Conservation (phyloP, 1,140 invertebrate species). For the Phymorhynchus buccinoides region DNA sequence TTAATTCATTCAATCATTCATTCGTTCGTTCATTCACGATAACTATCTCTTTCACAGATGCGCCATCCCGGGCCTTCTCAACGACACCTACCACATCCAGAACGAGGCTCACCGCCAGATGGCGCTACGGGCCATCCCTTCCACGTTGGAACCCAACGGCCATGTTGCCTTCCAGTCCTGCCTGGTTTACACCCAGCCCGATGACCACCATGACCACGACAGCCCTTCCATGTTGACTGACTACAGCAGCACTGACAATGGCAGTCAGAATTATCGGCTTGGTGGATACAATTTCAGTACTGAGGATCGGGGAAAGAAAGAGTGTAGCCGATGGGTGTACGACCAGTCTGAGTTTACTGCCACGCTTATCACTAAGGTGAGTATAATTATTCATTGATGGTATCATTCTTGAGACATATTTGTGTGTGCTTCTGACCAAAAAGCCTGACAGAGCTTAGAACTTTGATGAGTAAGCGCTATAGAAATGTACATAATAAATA, state of each 20-base stretch:
- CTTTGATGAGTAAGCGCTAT: too few species aligned
- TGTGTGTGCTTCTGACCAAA: too few species aligned
- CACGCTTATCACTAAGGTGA: conserved; percentile 51
- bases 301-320: background rate
- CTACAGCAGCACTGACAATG: background rate
- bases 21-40: background rate
- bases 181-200: conserved; percentile 24
- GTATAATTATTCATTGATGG: background rate
- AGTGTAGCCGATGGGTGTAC: conserved; percentile 54
- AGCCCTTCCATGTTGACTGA: too few species aligned
- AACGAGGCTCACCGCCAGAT: conserved; percentile 11
- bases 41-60: conserved; percentile 43
- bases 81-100: conserved; percentile 40
- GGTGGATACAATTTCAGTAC: background rate
- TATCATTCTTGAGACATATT: too few species aligned
- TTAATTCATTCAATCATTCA: too few species aligned
- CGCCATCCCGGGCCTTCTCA: conserved; percentile 30
- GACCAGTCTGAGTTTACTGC: conserved; percentile 42
- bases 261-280: too few species aligned
- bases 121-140: conserved; percentile 1
- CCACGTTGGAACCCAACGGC: background rate
- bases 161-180: conserved; percentile 40
- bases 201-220: background rate
- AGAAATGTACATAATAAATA: too few species aligned
- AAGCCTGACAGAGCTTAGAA: too few species aligned